These are phyloP conservation scores for Nebria salina DNA, from an alignment of 2,888 invertebrate species.

Conservation along the genomic window DNA sequence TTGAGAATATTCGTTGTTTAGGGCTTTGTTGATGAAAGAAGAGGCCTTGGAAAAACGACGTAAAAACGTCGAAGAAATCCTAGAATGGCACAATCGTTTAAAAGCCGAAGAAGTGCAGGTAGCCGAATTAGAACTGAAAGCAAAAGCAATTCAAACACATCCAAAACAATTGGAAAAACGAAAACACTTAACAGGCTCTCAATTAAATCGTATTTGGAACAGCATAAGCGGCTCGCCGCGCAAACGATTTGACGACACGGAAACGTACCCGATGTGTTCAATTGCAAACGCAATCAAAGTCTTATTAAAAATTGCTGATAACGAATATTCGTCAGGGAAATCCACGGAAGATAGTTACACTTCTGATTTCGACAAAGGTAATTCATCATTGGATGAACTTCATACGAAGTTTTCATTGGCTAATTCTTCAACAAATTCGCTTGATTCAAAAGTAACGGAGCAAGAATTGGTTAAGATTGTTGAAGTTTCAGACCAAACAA, in stretches of 20 bases:
- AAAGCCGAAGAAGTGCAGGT: constrained; percentile 66
- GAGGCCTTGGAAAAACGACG: constrained; percentile 63
- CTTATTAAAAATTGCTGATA: constrained; percentile 33
- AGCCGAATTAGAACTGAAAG: constrained; percentile 63
- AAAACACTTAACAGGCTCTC: constrained; percentile 56
- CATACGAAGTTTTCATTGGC: constrained; percentile 23
- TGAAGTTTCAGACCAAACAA: background rate
- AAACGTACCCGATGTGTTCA: constrained; percentile 59
- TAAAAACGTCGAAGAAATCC: constrained; percentile 64
- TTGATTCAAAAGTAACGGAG: background rate
- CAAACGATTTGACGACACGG: constrained; percentile 60
- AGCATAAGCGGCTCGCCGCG: constrained; percentile 61
- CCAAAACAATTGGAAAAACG: constrained; percentile 47
- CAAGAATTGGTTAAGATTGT: background rate
- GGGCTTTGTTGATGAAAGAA: constrained; percentile 64
- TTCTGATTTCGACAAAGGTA: constrained; percentile 29
- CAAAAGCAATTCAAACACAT: constrained; percentile 50
- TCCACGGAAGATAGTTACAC: constrained; percentile 30
- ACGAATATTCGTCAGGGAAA: constrained; percentile 11
- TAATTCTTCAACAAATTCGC: background rate
- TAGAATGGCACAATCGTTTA: constrained; percentile 66
- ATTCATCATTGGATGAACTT: constrained; percentile 18
- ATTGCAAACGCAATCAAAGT: constrained; percentile 58
- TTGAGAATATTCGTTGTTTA: constrained; percentile 49
- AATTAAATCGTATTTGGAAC: constrained; percentile 63